Percentiles rank a stretch among this genome's conserved stretches.
phyloP scores from a whole-genome alignment of 2,888 invertebrate species.

The Catonia carolina region DNA sequence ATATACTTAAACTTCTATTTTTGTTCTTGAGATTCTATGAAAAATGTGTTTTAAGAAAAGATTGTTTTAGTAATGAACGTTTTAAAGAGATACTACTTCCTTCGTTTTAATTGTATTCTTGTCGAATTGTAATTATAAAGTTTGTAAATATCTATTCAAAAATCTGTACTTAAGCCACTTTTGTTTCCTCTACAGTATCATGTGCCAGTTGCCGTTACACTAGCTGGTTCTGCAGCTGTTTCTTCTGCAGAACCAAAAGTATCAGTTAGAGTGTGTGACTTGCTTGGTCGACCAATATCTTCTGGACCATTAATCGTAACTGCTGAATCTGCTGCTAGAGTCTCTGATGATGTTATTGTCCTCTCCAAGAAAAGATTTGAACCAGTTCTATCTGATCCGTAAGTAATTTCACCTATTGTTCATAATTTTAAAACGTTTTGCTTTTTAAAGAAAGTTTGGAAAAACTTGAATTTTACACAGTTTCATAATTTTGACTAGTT shows the following conservation, averaged over 20 bases:
- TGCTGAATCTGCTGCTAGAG: conserved; percentile 67
- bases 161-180: too few species aligned
- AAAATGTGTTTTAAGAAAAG: too few species aligned
- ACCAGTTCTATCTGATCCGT: conserved; percentile 42
- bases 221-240: conserved; percentile 64
- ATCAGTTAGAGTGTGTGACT: conserved; percentile 62
- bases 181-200: conserved; percentile 48
- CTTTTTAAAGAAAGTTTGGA: not conserved
- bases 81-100: too few species aligned
- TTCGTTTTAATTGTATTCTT: too few species aligned
- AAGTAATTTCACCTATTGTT: conserved; percentile 24
- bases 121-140: too few species aligned
- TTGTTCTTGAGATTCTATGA: too few species aligned
- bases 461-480: not conserved
- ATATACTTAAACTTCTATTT: too few species aligned
- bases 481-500: too few species aligned
- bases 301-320: conserved; percentile 56
- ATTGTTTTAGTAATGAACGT: too few species aligned
- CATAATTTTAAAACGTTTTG: not conserved
- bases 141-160: too few species aligned
- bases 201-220: conserved; percentile 76
- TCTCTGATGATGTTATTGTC: conserved; percentile 67
- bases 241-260: conserved; percentile 67
- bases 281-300: conserved; percentile 64
- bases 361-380: conserved; percentile 54